A percentile compares a stretch with the other conserved stretches of the same genome.
Conservation (phyloP, 2,113 vertebrate species). For the Campylomormyrus numenius region DNA sequence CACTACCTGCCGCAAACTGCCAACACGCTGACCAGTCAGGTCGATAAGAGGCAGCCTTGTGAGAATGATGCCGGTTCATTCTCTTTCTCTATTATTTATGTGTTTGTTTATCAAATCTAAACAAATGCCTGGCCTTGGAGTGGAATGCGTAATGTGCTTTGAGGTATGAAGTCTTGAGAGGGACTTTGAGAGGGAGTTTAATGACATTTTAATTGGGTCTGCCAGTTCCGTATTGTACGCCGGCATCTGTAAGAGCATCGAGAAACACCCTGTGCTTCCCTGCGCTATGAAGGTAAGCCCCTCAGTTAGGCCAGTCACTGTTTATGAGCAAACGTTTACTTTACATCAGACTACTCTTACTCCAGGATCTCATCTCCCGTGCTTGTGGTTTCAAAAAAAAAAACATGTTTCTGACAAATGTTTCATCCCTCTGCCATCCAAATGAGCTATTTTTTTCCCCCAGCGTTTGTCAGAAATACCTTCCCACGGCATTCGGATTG, state of each 20-base stretch:
- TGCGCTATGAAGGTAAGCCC: neutral
- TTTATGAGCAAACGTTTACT: neutral
- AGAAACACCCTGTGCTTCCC: neutral
- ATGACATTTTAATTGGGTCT: neutral
- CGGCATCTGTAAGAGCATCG: neutral
- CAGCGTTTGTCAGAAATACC: neutral
- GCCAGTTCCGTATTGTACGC: neutral
- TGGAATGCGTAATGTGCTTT: neutral
- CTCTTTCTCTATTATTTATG: neutral
- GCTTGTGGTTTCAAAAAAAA: neutral
- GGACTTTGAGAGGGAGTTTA: no score
- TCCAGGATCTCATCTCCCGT: neutral
- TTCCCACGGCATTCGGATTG: neutral
- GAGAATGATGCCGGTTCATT: neutral
- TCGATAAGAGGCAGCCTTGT: neutral
- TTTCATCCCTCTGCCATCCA: neutral
- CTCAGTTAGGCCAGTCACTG: neutral
- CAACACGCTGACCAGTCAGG: neutral
- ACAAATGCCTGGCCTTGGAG: neutral
- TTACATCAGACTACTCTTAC: neutral
- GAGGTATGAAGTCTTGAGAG: neutral
- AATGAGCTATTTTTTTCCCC: neutral
- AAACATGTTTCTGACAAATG: neutral
- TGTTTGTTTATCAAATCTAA: neutral
- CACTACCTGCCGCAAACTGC: neutral